A percentile compares a stretch with the other conserved stretches of the same genome.
Evolutionary conservation across 2,113 vertebrate species (phyloP).

Genomic region (Amphiprion percula): DNA sequence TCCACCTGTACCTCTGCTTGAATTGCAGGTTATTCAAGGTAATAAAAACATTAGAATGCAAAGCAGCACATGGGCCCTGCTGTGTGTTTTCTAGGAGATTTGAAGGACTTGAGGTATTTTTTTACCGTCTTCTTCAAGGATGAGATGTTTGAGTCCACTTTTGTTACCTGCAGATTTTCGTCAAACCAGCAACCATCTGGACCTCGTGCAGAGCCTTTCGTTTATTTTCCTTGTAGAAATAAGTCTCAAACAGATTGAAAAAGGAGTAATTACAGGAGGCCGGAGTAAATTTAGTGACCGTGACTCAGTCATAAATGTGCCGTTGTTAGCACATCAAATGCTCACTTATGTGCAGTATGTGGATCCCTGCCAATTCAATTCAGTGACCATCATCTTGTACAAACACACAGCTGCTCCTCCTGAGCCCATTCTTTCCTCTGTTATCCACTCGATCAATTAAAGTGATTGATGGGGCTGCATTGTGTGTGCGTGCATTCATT

Average conservation of each 20-base stretch:
- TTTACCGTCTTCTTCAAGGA: too few species aligned
- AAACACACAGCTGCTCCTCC: slow-evolving; percentile 14
- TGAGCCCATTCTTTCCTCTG: slow-evolving; percentile 31
- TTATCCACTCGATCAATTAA: slow-evolving; percentile 46
- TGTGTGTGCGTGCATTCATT: slow-evolving; percentile 2
- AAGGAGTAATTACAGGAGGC: neutral
- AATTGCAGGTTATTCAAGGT: neutral
- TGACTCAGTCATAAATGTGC: neutral
- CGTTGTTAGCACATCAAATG: neutral
- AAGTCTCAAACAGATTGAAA: neutral
- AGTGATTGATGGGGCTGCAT: slow-evolving; percentile 30
- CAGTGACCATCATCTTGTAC: neutral
- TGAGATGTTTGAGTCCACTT: too few species aligned
- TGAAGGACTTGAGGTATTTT: too few species aligned
- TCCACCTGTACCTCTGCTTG: too few species aligned
- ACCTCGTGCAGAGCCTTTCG: neutral
- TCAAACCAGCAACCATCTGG: neutral
- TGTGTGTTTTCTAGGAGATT: too few species aligned
- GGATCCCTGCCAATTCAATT: slow-evolving; percentile 35
- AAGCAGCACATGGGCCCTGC: neutral
- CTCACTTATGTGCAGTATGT: neutral
- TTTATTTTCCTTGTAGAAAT: neutral
- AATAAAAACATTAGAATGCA: neutral
- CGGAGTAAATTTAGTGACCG: neutral
- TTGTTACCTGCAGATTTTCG: too few species aligned